Base-by-base conservation (phyloP, 2,888 invertebrate species). In the Callinectes sapidus region DNA sequence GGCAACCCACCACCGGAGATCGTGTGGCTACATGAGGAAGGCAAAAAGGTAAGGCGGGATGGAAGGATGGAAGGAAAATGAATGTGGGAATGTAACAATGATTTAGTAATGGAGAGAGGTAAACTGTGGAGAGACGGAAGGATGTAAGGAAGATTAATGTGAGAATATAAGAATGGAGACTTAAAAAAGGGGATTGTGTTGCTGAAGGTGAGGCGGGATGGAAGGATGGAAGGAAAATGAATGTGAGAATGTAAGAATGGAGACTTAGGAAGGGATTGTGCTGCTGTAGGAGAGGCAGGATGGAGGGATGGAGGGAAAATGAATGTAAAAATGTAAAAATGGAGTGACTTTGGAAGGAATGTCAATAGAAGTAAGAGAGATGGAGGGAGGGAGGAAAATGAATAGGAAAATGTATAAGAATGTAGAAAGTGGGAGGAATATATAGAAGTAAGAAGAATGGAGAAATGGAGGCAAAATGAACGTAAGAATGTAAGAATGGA, bases 1-100 rank as follows among this genome's bases (percentile, higher is more conserved):
- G 94, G 94, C 16, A 94, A 94, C 85, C 94, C 94, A 23, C 90
- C 92, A 0, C 93, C 94, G 1, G 94, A 94, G 88, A 93, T 94
- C 42, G 94, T 94, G 32, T 94, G 94, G 94, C 92, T 93, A n/a
- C 92, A 94, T 87, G 90, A 93, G 88, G 86, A 39, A 0, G 92
- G 89, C 32, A 90, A 94, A n/a, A 94, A 94, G 94, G 94, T 94
- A 39, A 86, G 13, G 54, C 1, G n/a, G 42, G 87, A 42, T 39
- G 66, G 71, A 35, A 16, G 42, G 48, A 23, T 81, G n/a, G 23
- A 61, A 23, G 87, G 87, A n/a, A 61, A 71, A 39, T n/a, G 39
- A 39, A 39, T 3, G 39, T n/a, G n/a, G n/a, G n/a, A n/a, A n/a
- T n/a, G n/a, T n/a, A n/a, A n/a, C n/a, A n/a, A n/a, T n/a, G n/a